These are phyloP conservation scores for Phoebastria nigripes DNA, from an alignment of 2,797 vertebrate species.

Conservation along the genomic window DNA sequence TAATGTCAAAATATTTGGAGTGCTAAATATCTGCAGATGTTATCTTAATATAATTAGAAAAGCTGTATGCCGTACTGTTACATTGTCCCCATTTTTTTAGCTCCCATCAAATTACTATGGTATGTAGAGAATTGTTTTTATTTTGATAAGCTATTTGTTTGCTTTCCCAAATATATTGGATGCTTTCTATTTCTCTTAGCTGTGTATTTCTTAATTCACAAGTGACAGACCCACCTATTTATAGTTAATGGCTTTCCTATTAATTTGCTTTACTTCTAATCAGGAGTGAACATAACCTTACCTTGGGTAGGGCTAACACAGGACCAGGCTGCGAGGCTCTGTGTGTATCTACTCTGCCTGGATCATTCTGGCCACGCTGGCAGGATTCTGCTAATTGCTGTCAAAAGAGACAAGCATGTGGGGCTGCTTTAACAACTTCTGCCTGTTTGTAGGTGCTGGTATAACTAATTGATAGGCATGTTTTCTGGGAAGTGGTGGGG, in stretches of 20 bases:
- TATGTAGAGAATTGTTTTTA: background rate
- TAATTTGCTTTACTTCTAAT: background rate
- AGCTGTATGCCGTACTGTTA: background rate
- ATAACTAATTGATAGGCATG: background rate
- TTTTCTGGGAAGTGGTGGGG: background rate
- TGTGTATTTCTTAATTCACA: background rate
- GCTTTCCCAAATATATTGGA: background rate
- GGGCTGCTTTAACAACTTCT: background rate
- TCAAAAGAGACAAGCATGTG: background rate
- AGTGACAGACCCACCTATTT: background rate
- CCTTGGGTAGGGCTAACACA: background rate
- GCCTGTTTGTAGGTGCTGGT: background rate
- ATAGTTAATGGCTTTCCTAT: background rate
- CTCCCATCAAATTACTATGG: background rate
- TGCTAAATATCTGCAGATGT: slow-evolving; percentile 58
- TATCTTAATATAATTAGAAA: slow-evolving; percentile 19
- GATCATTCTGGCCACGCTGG: background rate
- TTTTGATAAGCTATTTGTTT: background rate
- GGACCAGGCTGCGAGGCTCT: background rate
- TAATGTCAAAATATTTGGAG: slow-evolving; percentile 19
- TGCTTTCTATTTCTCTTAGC: background rate
- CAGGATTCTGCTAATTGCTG: background rate
- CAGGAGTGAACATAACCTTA: background rate
- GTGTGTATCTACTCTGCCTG: background rate
- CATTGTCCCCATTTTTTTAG: background rate